Percentiles rank a stretch among this genome's conserved stretches.
These are phyloP conservation scores for Onthophagus taurus DNA, from an alignment of 1,140 invertebrate genomes.

Conservation along the genomic window DNA sequence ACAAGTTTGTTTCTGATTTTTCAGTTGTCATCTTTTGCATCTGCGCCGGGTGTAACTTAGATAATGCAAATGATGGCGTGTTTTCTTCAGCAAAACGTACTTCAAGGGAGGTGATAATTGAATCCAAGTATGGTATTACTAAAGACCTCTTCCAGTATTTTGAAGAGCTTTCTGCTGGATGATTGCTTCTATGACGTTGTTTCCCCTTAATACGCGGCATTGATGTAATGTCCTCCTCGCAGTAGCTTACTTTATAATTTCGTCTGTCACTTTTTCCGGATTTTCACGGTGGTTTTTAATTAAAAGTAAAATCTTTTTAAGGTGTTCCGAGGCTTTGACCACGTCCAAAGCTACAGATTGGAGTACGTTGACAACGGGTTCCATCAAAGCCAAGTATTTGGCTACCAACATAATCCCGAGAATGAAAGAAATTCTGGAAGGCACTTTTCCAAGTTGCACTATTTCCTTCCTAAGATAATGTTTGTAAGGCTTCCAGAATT, in stretches of 20 bases:
- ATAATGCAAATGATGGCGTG: constrained; percentile 1
- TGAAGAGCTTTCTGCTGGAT: constrained; percentile 28
- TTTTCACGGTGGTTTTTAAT: constrained; percentile 18
- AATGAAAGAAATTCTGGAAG: constrained; percentile 16
- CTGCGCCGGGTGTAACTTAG: not conserved
- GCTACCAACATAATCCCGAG: constrained; percentile 21
- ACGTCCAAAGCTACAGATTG: constrained; percentile 25
- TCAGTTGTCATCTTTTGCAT: not conserved
- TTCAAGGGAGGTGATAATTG: constrained; percentile 16
- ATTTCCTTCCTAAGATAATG: constrained; percentile 25
- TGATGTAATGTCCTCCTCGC: constrained; percentile 25
- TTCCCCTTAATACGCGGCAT: constrained; percentile 20
- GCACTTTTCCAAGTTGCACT: constrained; percentile 27
- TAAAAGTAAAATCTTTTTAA: constrained; percentile 24
- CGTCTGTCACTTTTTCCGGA: constrained; percentile 26
- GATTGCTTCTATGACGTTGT: constrained; percentile 30
- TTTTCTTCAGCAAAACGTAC: constrained; percentile 15
- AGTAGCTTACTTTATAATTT: constrained; percentile 28
- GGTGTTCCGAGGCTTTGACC: constrained; percentile 17
- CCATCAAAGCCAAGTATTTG: constrained; percentile 27
- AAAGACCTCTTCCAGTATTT: constrained; percentile 28
- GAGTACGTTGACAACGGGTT: constrained; percentile 27
- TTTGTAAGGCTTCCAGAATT: constrained; percentile 18
- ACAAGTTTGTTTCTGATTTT: no score
- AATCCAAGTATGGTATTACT: constrained; percentile 30